Conservation (phyloP, 1,140 invertebrate species). For the Caenorhabditis briggsae region DNA sequence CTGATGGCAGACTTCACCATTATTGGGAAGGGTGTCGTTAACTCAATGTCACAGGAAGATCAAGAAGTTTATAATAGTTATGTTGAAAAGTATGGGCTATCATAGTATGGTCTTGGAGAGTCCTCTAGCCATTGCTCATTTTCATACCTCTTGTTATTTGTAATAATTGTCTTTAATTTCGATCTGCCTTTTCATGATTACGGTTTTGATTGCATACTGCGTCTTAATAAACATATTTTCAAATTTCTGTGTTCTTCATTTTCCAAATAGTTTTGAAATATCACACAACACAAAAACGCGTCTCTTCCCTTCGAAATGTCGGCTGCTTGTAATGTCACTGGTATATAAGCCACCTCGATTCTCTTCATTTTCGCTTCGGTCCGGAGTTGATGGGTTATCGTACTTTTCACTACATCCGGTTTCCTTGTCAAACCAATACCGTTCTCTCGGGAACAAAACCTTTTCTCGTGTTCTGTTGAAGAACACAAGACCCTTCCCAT, state of each 20-base stretch:
- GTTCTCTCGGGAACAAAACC: not conserved
- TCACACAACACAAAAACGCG: not conserved
- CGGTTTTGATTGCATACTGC: too few species aligned
- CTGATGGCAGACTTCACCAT: not conserved
- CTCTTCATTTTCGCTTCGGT: constrained; percentile 20
- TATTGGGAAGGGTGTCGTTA: not conserved
- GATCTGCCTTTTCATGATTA: too few species aligned
- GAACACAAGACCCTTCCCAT: not conserved
- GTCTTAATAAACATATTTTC: too few species aligned
- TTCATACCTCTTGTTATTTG: too few species aligned
- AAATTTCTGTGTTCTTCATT: too few species aligned
- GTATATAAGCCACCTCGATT: not conserved
- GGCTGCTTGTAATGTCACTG: not conserved
- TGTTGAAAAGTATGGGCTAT: not conserved
- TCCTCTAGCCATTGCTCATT: too few species aligned
- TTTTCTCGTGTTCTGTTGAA: not conserved
- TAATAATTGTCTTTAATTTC: too few species aligned
- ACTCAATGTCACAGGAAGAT: not conserved
- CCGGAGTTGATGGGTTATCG: constrained; percentile 14
- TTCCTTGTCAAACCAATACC: not conserved
- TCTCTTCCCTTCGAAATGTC: not conserved
- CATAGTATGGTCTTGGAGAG: not conserved
- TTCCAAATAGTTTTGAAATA: too few species aligned
- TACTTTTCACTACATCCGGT: too few species aligned
- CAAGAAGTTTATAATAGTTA: not conserved